These are phyloP conservation scores for Hippocampus comes DNA, from an alignment of 2,113 vertebrate genomes.

Conservation along the genomic window DNA sequence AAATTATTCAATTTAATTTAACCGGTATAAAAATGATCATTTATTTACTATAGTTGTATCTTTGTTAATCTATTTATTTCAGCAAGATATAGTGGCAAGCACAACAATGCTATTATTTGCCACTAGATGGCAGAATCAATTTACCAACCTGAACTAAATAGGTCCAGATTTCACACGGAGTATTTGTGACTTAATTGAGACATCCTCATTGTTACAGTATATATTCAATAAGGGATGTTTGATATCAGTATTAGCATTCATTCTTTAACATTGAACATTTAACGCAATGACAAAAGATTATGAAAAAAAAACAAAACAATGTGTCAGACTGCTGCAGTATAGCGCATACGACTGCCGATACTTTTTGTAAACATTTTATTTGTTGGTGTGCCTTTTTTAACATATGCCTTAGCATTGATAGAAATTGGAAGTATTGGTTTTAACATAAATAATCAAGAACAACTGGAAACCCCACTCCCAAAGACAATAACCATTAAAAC, in stretches of 20 bases:
- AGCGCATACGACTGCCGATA: too few relatives aligned
- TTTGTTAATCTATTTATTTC: neutral
- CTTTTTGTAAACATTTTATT: neutral
- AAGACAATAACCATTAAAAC: neutral
- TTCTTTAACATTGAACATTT: too few relatives aligned
- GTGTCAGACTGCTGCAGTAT: too few relatives aligned
- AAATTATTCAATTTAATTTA: neutral
- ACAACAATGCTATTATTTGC: neutral
- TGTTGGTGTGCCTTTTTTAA: neutral
- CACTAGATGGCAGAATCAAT: neutral
- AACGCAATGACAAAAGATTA: too few relatives aligned
- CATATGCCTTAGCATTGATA: neutral
- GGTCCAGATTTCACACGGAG: too few relatives aligned
- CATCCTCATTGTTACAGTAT: too few relatives aligned
- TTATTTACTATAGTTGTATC: neutral
- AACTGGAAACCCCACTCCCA: neutral
- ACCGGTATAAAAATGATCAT: neutral
- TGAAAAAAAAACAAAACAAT: too few relatives aligned
- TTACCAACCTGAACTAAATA: neutral
- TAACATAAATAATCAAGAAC: neutral
- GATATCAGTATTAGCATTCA: too few relatives aligned
- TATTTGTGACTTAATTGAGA: too few relatives aligned
- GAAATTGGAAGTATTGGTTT: neutral
- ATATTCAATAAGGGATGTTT: too few relatives aligned
- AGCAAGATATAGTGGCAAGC: neutral